A percentile compares a stretch with the other conserved stretches of the same genome.
phyloP scores from a whole-genome alignment of 2,888 invertebrate genomes.

The Drosophila nigricruria region DNA sequence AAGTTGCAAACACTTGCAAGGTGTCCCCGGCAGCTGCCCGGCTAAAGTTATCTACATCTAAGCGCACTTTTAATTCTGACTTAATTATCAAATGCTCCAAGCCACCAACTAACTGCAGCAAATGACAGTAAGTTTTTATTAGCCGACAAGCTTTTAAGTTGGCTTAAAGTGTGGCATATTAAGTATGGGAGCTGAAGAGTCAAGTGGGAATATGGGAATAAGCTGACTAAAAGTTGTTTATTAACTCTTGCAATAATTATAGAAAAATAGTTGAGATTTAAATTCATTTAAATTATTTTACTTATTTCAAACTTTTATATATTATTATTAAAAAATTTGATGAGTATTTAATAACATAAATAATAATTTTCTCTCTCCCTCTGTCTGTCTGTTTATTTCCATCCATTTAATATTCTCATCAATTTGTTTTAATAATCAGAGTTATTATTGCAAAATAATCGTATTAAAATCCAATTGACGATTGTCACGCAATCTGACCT shows the following conservation, averaged over 20 bases:
- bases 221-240: neutral
- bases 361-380: neutral
- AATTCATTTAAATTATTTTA: neutral
- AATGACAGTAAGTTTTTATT: slow-evolving; percentile 59
- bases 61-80: slow-evolving; percentile 53
- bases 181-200: neutral
- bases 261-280: neutral
- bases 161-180: slow-evolving; percentile 7
- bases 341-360: neutral
- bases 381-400: neutral
- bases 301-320: neutral
- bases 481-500: slow-evolving; percentile 24
- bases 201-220: neutral
- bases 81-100: slow-evolving; percentile 59
- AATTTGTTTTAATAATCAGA: slow-evolving; percentile 24
- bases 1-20: slow-evolving; percentile 66
- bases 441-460: slow-evolving; percentile 18
- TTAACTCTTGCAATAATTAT: neutral
- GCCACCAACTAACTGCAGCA: slow-evolving; percentile 7
- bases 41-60: slow-evolving; percentile 26
- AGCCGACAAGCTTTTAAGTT: slow-evolving; percentile 55
- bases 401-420: neutral
- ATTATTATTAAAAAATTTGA: neutral
- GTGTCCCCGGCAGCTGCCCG: slow-evolving; percentile 26
- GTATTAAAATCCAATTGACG: slow-evolving; percentile 40